phyloP scores from a whole-genome alignment of 2,113 vertebrate species.

The Carettochelys insculpta region DNA sequence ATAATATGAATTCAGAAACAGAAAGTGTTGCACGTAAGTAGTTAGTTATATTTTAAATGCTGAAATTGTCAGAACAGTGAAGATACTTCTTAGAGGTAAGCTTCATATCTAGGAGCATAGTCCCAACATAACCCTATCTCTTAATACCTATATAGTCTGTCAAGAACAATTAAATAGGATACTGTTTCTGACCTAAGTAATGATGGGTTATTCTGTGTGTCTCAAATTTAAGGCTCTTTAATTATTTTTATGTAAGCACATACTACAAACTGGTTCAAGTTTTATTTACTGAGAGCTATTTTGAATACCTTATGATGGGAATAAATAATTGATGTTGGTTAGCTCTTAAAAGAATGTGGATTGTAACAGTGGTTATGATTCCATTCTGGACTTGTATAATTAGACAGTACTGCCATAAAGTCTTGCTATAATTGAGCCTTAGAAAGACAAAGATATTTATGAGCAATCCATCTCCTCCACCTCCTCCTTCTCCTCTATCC shows the following conservation, averaged over 20 bases:
- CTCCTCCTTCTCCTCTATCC: no score
- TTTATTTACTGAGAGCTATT: neutral
- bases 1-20: neutral
- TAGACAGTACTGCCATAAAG: neutral
- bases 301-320: neutral
- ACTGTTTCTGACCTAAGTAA: neutral
- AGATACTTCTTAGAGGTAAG: neutral
- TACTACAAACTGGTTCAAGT: neutral
- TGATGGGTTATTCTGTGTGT: neutral
- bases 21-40: neutral
- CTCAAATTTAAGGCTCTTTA: neutral
- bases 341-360: neutral
- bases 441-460: neutral
- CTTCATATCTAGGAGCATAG: neutral
- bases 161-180: neutral
- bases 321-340: neutral
- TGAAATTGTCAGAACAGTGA: neutral
- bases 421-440: neutral
- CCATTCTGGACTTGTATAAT: neutral
- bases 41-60: neutral
- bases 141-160: neutral
- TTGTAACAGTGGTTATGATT: neutral
- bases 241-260: neutral
- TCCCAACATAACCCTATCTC: neutral
- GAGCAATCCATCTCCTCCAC: no score